Percentiles rank a stretch among this genome's conserved stretches.
phyloP scores from a whole-genome alignment of 2,797 vertebrate genomes.

The Ptychadena robeensis region DNA sequence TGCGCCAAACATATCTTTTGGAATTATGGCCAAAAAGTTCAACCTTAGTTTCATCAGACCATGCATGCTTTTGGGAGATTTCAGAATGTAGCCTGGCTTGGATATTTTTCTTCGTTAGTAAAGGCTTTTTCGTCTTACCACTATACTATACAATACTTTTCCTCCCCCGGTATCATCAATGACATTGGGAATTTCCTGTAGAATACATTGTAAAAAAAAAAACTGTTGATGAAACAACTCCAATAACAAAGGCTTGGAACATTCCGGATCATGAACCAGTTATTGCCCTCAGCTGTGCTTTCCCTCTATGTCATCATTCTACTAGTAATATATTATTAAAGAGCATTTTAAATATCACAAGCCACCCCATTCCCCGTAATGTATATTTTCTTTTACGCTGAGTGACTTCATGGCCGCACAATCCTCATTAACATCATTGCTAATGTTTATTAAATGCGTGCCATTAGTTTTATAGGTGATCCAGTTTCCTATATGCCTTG shows the following conservation, averaged over 20 bases:
- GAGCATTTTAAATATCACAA: background rate
- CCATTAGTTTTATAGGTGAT: constrained; percentile 55
- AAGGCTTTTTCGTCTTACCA: no score
- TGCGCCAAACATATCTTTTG: no score
- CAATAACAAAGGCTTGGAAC: background rate
- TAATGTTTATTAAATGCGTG: constrained; percentile 52
- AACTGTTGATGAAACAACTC: background rate
- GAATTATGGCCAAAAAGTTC: no score
- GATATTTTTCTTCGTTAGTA: no score
- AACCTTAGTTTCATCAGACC: no score
- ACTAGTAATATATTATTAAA: background rate
- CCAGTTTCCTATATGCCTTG: constrained; percentile 42
- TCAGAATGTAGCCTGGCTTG: no score
- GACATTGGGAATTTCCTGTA: no score
- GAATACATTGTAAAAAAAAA: no score
- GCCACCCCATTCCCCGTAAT: background rate
- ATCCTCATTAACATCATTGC: constrained; percentile 29
- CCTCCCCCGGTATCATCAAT: no score
- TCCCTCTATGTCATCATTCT: no score
- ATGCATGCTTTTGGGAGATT: no score
- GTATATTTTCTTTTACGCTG: constrained; percentile 18
- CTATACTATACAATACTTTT: no score
- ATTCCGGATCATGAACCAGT: background rate
- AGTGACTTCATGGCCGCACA: constrained; percentile 6
- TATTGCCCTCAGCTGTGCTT: background rate